Evolutionary conservation across 1,140 invertebrate genomes (phyloP).

Genomic region (Euwallacea similis): DNA sequence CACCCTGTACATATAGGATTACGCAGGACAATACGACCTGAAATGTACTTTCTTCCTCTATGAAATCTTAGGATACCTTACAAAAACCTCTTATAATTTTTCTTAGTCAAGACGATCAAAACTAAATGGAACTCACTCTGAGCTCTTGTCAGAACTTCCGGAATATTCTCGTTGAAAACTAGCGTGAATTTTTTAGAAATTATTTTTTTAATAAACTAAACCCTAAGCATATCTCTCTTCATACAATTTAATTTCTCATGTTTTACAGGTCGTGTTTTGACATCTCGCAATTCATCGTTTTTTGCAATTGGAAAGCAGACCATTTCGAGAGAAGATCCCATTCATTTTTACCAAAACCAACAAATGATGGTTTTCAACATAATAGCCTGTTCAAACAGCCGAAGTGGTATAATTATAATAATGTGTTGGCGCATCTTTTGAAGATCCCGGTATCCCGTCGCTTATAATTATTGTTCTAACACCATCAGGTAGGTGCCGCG

Average conservation of each 20-base stretch:
- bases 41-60: no score
- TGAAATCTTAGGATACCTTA: no score
- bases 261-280: background rate
- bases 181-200: no score
- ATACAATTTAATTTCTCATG: background rate
- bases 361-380: conserved; percentile 40
- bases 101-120: no score
- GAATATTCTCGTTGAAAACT: no score
- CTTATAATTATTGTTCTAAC: conserved; percentile 39
- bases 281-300: background rate
- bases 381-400: conserved; percentile 40
- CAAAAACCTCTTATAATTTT: no score
- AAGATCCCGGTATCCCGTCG: conserved; percentile 37
- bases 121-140: no score
- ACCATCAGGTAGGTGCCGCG: conserved; percentile 36
- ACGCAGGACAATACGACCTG: no score
- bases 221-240: no score
- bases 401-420: conserved; percentile 40
- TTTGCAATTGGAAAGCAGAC: background rate
- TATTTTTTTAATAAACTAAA: no score
- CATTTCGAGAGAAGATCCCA: conserved; percentile 5
- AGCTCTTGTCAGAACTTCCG: no score
- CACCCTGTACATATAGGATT: no score
- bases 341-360: conserved; percentile 30
- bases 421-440: conserved; percentile 40